Base-by-base conservation (phyloP, 2,888 invertebrate genomes). In the Cacoxenus indagator region DNA sequence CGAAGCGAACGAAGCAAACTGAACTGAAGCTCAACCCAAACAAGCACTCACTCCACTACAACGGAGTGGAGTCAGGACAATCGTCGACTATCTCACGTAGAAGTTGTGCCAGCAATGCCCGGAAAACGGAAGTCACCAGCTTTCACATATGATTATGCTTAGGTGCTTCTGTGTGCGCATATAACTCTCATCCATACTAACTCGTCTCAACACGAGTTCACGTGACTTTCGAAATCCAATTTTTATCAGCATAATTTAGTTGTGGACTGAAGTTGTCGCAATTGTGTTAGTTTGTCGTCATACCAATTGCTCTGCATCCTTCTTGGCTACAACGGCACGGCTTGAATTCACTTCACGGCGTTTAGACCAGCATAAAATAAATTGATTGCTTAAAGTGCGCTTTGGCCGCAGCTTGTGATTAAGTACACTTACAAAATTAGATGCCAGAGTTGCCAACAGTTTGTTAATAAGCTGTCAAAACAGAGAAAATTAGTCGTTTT, bases 231-330 rank as follows among this genome's bases (percentile, higher is more conserved):
- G 77, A 72, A 65, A 74, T 72, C 65, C 67, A 70, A 70, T 76
- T 78, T 82, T 81, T 82, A 82, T 82, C 78, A 78, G 74, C 78
- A 81, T 82, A 77, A 82, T 78, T 80, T 80, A 75, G 82, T 73
- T 78, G 73, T 68, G 71, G 68, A 64, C 48, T 22, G 59, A 68
- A 71, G 68, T 62, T 65, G 67, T 68, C 69, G 61, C 65, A 17
- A 70, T 62, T 70, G 69, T 64, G 69, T 75, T 64, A 71, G 76
- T 67, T 71, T 73, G 37, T 37, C 5, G 14, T 37, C 37, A 2
- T 37, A 14, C 8, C n/a, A n/a, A n/a, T n/a, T n/a, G n/a, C n/a
- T n/a, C n/a, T n/a, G n/a, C n/a, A n/a, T n/a, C n/a, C n/a, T n/a
- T n/a, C n/a, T n/a, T n/a, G n/a, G n/a, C n/a, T n/a, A n/a, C n/a